Conservation (phyloP, 2,888 invertebrate genomes). For the Corythucha ciliata region DNA sequence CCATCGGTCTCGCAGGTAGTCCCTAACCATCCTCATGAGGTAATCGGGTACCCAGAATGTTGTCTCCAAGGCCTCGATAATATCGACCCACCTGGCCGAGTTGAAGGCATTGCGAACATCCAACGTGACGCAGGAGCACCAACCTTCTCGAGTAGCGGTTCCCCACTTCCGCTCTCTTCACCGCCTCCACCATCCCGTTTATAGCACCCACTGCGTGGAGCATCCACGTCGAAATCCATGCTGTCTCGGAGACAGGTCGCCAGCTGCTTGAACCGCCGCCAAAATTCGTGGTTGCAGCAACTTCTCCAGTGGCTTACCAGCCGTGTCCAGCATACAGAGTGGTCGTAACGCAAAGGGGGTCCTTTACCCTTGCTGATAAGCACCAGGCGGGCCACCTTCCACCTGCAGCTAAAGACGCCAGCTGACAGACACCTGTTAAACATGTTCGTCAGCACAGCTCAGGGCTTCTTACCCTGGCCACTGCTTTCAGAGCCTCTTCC, state of each 20-base stretch:
- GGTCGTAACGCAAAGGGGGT: too few species aligned
- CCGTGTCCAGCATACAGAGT: conserved; percentile 32
- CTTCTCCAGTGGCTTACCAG: conserved; percentile 32
- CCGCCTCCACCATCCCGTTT: conserved; percentile 20
- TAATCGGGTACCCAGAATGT: conserved; percentile 25
- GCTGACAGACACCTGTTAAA: not conserved
- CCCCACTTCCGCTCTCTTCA: conserved; percentile 1
- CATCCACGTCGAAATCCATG: conserved; percentile 30
- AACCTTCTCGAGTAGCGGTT: not conserved
- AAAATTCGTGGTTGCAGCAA: conserved; percentile 33
- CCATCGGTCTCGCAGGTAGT: conserved; percentile 30
- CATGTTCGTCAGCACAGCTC: too few species aligned
- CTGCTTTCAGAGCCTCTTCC: too few species aligned
- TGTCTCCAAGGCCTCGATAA: conserved; percentile 24
- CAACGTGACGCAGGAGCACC: conserved; percentile 20
- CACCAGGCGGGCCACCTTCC: conserved; percentile 9
- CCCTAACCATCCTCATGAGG: conserved; percentile 28
- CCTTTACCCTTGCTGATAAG: conserved; percentile 34
- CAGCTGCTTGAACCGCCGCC: conserved; percentile 20
- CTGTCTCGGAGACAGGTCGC: conserved; percentile 28
- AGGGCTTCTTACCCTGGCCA: too few species aligned
- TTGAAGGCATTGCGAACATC: conserved; percentile 32
- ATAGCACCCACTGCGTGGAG: conserved; percentile 30
- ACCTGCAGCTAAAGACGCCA: not conserved
- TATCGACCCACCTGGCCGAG: conserved; percentile 29